phyloP scores from a whole-genome alignment of 2,797 vertebrate species.

The Moxostoma hubbsi region DNA sequence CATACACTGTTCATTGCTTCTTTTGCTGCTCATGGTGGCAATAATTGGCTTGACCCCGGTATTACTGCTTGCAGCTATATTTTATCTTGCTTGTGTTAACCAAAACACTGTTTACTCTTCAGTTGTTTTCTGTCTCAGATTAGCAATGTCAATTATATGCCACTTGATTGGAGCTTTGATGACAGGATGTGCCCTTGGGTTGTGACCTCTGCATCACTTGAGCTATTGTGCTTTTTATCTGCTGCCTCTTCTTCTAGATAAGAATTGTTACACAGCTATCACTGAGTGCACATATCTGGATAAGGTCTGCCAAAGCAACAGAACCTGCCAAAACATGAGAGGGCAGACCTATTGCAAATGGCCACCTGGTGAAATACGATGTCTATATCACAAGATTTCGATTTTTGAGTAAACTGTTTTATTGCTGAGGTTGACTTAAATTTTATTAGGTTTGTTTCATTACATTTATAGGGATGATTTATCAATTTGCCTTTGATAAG shows the following conservation, averaged over 20 bases:
- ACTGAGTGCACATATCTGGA: slow-evolving; percentile 71
- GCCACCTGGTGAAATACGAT: slow-evolving; percentile 71
- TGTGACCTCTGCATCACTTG: slow-evolving; percentile 40
- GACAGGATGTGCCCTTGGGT: slow-evolving; percentile 24
- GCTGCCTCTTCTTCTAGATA: slow-evolving; percentile 68
- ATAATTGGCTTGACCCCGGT: too few relatives aligned
- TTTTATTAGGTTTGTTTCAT: slow-evolving; percentile 31
- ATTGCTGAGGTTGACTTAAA: slow-evolving; percentile 22
- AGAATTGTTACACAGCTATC: slow-evolving; percentile 79
- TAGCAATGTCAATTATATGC: slow-evolving; percentile 41
- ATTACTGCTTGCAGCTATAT: too few relatives aligned
- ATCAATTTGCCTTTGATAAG: slow-evolving; percentile 10
- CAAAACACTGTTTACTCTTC: slow-evolving; percentile 12
- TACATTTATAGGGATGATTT: slow-evolving; percentile 18
- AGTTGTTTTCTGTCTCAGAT: slow-evolving; percentile 10
- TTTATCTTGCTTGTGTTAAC: background rate
- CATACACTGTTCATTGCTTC: too few relatives aligned
- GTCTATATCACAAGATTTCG: slow-evolving; percentile 28
- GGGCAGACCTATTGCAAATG: slow-evolving; percentile 73
- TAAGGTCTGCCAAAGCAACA: slow-evolving; percentile 77
- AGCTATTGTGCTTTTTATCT: slow-evolving; percentile 32
- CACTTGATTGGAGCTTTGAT: slow-evolving; percentile 34
- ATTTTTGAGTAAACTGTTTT: slow-evolving; percentile 28
- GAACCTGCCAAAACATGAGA: slow-evolving; percentile 68
- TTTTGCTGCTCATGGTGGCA: too few relatives aligned